These are phyloP conservation scores for Crotalus viridis DNA, from an alignment of 2,113 vertebrate genomes.

Conservation along the genomic window DNA sequence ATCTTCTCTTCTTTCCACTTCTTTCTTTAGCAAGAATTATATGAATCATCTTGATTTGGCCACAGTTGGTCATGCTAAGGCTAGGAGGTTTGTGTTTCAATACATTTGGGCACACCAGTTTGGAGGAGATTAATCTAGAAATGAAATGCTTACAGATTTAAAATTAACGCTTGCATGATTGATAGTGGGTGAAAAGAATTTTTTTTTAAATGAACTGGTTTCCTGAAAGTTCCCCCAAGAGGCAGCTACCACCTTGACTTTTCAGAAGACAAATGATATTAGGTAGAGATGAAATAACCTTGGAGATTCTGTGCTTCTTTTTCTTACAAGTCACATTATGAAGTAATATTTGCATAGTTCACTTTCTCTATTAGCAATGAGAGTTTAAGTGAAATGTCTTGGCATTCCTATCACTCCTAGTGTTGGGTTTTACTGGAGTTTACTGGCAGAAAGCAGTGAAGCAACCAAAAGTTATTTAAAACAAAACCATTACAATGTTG, in stretches of 20 bases:
- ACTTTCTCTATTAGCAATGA: conserved; percentile 65
- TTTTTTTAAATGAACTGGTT: background rate
- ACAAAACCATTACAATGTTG: conserved; percentile 8
- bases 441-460: conserved; percentile 59
- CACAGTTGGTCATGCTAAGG: background rate
- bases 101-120: too few species aligned
- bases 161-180: background rate
- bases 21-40: background rate
- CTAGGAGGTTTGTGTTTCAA: background rate
- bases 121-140: background rate
- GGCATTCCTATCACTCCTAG: conserved; percentile 51
- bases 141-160: background rate
- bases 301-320: background rate
- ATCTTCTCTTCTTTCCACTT: background rate
- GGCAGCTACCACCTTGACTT: background rate
- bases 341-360: conserved; percentile 43
- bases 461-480: conserved; percentile 54
- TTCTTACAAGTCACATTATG: background rate
- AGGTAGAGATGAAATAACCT: background rate
- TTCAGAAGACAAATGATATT: conserved; percentile 1
- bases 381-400: conserved; percentile 38
- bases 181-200: background rate
- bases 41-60: background rate
- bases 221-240: background rate
- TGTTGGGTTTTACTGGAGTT: conserved; percentile 36